Percentiles rank a stretch among this genome's conserved stretches.
phyloP scores from a whole-genome alignment of 2,797 vertebrate genomes.

The Dromococcyx pavoninus region DNA sequence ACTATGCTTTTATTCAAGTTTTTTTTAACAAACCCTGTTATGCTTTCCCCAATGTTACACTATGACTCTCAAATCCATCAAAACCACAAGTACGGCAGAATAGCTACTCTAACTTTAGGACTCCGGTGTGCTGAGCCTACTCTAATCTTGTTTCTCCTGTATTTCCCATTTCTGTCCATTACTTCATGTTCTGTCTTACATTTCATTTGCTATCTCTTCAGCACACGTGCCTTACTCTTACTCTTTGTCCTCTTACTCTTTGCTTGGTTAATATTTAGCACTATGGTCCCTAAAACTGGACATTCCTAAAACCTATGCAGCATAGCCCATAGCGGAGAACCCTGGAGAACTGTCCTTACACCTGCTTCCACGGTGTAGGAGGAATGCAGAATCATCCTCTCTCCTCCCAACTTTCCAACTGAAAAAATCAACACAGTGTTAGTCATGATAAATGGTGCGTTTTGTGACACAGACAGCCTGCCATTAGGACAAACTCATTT shows the following conservation, averaged over 20 bases:
- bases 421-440: not conserved
- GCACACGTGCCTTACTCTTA: not conserved
- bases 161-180: not conserved
- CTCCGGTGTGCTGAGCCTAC: not conserved
- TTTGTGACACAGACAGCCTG: slow-evolving; percentile 42
- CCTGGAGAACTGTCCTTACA: not conserved
- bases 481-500: slow-evolving; percentile 41
- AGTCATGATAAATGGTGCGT: slow-evolving; percentile 35
- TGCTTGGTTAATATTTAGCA: not conserved
- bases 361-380: fast-evolving
- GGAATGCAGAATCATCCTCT: not conserved
- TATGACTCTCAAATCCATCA: not conserved
- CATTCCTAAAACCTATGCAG: not conserved
- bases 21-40: not conserved
- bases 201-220: not conserved
- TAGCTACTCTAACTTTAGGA: not conserved
- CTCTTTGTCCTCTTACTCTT: not conserved
- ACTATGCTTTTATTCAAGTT: not conserved
- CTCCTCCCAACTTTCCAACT: not conserved
- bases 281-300: not conserved
- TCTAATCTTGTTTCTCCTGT: fast-evolving
- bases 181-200: not conserved
- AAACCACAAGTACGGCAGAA: not conserved
- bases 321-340: not conserved
- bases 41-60: not conserved